Conservation (phyloP, 2,797 vertebrate species). For the Epinephelus malabaricus region DNA sequence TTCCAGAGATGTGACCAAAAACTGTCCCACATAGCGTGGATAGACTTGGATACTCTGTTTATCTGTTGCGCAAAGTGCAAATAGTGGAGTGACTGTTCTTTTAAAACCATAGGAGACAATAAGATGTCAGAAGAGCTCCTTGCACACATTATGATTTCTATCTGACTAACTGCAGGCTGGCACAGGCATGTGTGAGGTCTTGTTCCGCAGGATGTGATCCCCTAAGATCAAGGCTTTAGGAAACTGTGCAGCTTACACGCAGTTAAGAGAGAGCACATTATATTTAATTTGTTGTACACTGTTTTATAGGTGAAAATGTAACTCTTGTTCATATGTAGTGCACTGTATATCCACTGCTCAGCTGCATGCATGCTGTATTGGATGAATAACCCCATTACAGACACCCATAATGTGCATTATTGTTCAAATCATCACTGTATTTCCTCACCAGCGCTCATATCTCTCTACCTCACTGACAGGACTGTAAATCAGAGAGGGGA, state of each 20-base stretch:
- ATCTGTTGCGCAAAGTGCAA: slow-evolving; percentile 6
- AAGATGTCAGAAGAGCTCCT: slow-evolving; percentile 3
- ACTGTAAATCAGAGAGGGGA: slow-evolving; percentile 42
- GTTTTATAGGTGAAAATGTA: background rate
- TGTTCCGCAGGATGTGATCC: background rate
- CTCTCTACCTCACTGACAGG: background rate
- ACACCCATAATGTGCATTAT: background rate
- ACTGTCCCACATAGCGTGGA: background rate
- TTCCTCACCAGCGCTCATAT: background rate
- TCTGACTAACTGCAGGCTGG: slow-evolving; percentile 5
- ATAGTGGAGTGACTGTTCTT: slow-evolving; percentile 6
- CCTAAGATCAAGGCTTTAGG: background rate
- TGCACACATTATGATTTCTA: slow-evolving; percentile 15
- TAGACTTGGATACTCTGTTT: background rate
- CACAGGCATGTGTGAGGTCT: slow-evolving; percentile 3
- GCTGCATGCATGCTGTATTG: background rate
- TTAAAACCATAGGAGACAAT: slow-evolving; percentile 22
- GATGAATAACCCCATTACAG: background rate
- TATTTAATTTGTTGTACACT: background rate
- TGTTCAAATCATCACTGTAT: background rate
- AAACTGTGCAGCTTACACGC: background rate
- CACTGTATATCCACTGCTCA: background rate
- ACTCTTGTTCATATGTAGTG: background rate
- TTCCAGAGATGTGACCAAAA: slow-evolving; percentile 44
- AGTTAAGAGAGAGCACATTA: background rate